Percentiles rank a stretch among this genome's conserved stretches.
Evolutionary conservation across 2,113 vertebrate species (phyloP).

Genomic region (Onychostruthus taczanowskii): DNA sequence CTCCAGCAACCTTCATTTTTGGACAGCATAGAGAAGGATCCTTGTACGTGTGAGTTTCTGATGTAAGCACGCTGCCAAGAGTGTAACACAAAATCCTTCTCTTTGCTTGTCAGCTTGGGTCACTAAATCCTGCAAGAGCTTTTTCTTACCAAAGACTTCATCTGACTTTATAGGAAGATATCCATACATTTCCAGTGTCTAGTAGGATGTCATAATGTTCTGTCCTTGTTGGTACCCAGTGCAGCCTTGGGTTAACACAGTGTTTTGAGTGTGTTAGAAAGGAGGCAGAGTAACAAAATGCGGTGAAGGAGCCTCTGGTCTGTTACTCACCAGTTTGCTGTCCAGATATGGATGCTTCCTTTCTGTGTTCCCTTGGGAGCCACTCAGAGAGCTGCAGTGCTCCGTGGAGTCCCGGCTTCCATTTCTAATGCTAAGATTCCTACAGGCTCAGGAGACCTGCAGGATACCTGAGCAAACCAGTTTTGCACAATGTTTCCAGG

Average conservation of each 20-base stretch:
- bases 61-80: background rate
- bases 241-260: background rate
- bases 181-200: background rate
- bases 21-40: background rate
- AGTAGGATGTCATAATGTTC: background rate
- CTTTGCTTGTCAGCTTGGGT: background rate
- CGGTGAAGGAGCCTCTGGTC: rapidly evolving
- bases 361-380: background rate
- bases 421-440: no score
- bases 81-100: background rate
- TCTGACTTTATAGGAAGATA: background rate
- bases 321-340: background rate
- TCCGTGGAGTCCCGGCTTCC: background rate
- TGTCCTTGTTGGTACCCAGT: background rate
- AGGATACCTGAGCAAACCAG: background rate
- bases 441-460: background rate
- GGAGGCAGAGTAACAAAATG: background rate
- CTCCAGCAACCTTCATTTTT: background rate
- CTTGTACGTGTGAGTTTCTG: background rate
- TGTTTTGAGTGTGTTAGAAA: background rate
- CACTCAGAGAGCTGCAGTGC: background rate
- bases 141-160: background rate
- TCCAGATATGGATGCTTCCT: background rate
- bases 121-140: background rate
- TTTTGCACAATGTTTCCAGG: background rate